Evolutionary conservation across 1,140 invertebrate genomes (phyloP), one percentile per base, ranked within the genome.

Genomic region (Drosophila neocordata): DNA sequence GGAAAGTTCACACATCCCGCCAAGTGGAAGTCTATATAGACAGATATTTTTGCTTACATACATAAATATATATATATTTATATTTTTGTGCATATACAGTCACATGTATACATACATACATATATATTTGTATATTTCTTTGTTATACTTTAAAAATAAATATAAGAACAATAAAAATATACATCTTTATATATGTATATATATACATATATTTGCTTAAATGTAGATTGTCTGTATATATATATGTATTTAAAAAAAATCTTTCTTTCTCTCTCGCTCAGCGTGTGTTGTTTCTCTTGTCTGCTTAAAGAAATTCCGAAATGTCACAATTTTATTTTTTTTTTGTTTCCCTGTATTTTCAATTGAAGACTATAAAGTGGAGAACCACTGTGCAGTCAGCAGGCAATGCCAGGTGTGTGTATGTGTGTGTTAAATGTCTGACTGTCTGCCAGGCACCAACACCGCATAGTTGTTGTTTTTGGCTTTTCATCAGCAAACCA

Each of bases 1-100:
- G 75, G 71, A 82, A 82, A 87, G 81, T 85, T 87, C 81, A 85
- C 81, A 85, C 83, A 87, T 87, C 73, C 64, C 56, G 59, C 58
- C 41, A 18, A 48, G 41, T 48, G 15, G 41, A 48, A 48, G 58
- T 73, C 51, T 76, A 67, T 67, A 66, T 77, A 65, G 63, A 73
- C 37, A 68, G 37, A 73, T 27, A 13, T 22, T 7, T 48, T 51
- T 8, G 53, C 37, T 41, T 66, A 71, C 55, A 58, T 61, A 41
- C 44, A 27, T 51, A 12, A 61, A 15, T 62, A 55, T 37, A 75
- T 56, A 67, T 61, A 27, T 57, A 55, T 51, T 61, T 52, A 75
- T 72, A 73, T 58, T 8, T 64, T 34, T 31, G 6, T 31, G 27
- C 34, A 48, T 48, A 20, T 56, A 41, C 62, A 56, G 27, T 31